Evolutionary conservation across 2,888 invertebrate genomes (phyloP), one percentile per base, ranked within the genome.

Genomic region (Polydrusus pterygomalis): DNA sequence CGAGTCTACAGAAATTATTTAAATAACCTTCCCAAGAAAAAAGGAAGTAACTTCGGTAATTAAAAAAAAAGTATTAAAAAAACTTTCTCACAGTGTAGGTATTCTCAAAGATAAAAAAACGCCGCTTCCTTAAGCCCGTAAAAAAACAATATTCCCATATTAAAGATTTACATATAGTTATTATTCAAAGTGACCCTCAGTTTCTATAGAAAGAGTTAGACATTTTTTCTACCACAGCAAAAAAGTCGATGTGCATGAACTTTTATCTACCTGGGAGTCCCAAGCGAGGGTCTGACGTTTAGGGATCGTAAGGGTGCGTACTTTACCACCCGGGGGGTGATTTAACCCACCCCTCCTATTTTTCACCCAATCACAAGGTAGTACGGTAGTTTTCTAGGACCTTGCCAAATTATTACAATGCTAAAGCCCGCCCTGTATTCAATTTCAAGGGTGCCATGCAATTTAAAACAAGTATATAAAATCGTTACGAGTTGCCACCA

Each of bases 381-480:
- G 70, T 6, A 38, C 15, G 38, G 51, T 69, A 75, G 67, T 68
- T 69, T 79, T 67, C 73, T 77, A 71, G 77, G 79, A 78, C 67
- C 56, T 82, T 80, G 81, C 82, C 75, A 82, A 83, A 82, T 82
- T 81, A 78, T 78, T 78, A 80, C 80, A 79, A 83, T 80, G 71
- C 81, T 79, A 82, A 83, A 80, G 81, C 83, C 78, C 84, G 81
- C 83, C 84, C 78, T 63, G 72, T 74, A 80, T 77, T 58, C 15
- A 15, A 40, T 20, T 18, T 49, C 63, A 71, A 47, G 40, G 70
- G 62, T 54, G 51, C 70, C 70, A 45, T 60, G 30, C 2, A 8
- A 49, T 67, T n/a, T n/a, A 51, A 65, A 34, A 30, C 68, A 74
- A 74, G 54, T 74, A 17, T 58, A 60, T 67, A 64, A 58, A 60